Percentiles rank a stretch among this genome's conserved stretches.
Evolutionary conservation across 2,113 vertebrate species (phyloP).

Genomic region (Lagopus leucura): DNA sequence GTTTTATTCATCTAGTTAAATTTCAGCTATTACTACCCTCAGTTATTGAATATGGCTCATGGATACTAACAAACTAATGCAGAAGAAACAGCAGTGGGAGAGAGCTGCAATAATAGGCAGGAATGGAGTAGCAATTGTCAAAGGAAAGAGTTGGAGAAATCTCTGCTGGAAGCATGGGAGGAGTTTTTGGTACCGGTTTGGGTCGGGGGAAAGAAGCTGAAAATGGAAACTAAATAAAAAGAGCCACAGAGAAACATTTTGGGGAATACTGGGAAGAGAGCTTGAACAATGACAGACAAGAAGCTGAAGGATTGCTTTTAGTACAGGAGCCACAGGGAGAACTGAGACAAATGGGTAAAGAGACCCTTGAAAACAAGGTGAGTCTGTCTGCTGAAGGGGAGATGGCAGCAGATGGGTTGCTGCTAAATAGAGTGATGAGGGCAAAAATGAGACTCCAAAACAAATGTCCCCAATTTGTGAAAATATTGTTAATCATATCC

Average conservation of each 20-base stretch:
- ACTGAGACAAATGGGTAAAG: background rate
- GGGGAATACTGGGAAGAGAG: background rate
- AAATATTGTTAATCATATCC: background rate
- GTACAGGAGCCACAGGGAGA: background rate
- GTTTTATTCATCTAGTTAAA: background rate
- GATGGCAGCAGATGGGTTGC: background rate
- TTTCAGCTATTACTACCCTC: background rate
- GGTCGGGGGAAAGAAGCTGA: background rate
- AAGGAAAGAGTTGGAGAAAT: background rate
- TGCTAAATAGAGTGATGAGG: background rate
- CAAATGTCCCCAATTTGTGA: background rate
- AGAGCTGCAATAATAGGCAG: constrained; percentile 15
- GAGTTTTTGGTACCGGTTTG: background rate
- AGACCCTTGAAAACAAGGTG: background rate
- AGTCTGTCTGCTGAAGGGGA: background rate
- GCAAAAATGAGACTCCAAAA: background rate
- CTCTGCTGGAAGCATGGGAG: background rate
- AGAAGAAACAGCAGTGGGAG: background rate
- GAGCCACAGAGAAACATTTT: background rate
- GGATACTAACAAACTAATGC: background rate
- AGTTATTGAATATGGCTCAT: background rate
- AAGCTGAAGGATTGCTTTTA: background rate
- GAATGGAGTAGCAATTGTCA: background rate
- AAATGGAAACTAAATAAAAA: background rate
- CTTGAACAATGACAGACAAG: background rate